Base-by-base conservation (phyloP, 2,888 invertebrate genomes). In the Pseudococcus longispinus region DNA sequence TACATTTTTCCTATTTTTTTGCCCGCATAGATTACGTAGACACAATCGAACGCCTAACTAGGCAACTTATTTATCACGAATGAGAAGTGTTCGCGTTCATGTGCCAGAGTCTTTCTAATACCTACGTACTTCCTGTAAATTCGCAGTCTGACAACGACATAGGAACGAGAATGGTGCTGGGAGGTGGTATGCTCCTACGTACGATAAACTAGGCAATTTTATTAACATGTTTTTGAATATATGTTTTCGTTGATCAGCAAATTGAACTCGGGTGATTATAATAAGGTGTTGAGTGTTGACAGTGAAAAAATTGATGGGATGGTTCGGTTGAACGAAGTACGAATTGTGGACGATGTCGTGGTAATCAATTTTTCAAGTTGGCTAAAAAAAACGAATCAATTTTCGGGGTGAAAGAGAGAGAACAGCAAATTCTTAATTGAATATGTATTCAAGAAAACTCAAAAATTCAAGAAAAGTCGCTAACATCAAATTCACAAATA, bases 41-140 rank as follows among this genome's bases (percentile, higher is more conserved):
- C 51, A 51, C 65, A 70, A 70, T 70, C 70, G 15, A 70, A 70
- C 70, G 70, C 29, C 26, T 70, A 70, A 70, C 18, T 70, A 70
- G 70, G 70, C 70, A 70, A 70, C 70, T 70, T 70, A 70, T 70
- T 70, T 70, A 70, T 29, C 70, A 70, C 70, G 29, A 29, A 70
- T 18, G 70, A 70, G 60, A 60, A 60, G 60, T 29, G 29, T 18
- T 20, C 70, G 70, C 29, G 32, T 18, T 9, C 32, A 29, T 8
- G 70, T 13, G 29, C 29, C 60, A 6, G 60, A 20, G 60, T 60
- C 20, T 60, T 11, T 60, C 60, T 60, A 9, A 11, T 55, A 55
- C 15, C 15, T 37, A 37, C 37, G 37, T 37, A 37, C 37, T 37
- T 37, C 13, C 15, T 9, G n/a, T 60, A 60, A 20, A 23, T 60